These are phyloP conservation scores for Drosophila pegasa DNA, from an alignment of 2,888 invertebrate species.

Conservation along the genomic window DNA sequence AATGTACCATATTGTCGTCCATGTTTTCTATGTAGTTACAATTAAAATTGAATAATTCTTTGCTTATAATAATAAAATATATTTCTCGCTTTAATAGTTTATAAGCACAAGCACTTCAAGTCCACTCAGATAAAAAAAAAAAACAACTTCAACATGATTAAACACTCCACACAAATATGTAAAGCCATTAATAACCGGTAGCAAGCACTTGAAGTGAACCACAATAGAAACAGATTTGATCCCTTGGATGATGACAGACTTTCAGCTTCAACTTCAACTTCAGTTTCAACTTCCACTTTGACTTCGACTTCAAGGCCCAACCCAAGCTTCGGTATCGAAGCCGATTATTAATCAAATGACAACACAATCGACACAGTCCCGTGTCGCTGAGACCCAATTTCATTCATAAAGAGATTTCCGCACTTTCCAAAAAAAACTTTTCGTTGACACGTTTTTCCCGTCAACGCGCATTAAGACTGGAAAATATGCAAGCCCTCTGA, in stretches of 20 bases:
- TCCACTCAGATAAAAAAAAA: neutral
- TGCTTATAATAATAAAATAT: neutral
- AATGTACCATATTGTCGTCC: neutral
- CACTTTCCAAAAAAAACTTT: constrained; percentile 57
- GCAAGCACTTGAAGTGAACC: constrained; percentile 26
- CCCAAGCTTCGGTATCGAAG: constrained; percentile 18
- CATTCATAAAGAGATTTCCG: constrained; percentile 72
- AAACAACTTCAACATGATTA: constrained; percentile 4
- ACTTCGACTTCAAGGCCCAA: constrained; percentile 6
- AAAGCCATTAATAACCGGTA: constrained; percentile 24
- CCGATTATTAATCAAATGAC: constrained; percentile 65
- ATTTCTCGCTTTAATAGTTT: constrained; percentile 1
- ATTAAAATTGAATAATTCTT: no score
- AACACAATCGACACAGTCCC: constrained; percentile 56
- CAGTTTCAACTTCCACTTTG: constrained; percentile 37
- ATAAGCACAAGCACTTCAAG: neutral
- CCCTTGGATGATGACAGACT: constrained; percentile 27
- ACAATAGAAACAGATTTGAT: constrained; percentile 19
- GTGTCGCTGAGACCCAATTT: constrained; percentile 41
- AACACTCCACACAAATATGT: constrained; percentile 13
- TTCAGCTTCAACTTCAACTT: constrained; percentile 21
- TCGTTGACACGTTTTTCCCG: constrained; percentile 36
- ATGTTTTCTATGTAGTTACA: no score
- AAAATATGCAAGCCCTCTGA: constrained; percentile 43
- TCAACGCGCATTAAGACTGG: constrained; percentile 28